Base-by-base conservation (phyloP, 1,140 invertebrate species). In the Drosophila sturtevanti region DNA sequence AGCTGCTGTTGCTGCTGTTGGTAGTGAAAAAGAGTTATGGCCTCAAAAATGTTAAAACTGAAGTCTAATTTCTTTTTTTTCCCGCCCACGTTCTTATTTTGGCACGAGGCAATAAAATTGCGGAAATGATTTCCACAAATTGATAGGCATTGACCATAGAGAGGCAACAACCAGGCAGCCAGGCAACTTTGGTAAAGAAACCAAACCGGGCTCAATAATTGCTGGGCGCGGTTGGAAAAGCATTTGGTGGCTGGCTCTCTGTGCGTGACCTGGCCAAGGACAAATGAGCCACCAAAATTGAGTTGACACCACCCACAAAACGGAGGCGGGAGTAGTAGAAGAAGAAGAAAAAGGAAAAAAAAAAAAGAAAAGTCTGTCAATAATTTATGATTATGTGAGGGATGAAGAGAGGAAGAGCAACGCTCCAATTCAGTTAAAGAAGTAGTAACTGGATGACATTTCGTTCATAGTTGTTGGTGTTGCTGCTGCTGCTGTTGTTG, bases 91-190 rank as follows among this genome's bases (percentile, higher is more conserved):
- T 56, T 56, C 54, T 21, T 62, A 24, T 61, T 75, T 54, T 84
- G 81, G 82, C 81, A 85, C 81, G 81, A 87, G 81, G 76, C 84
- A 87, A 84, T 87, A 84, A 89, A 87, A 89, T 84, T 84, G 84
- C 84, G 84, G 84, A 87, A 89, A 89, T 87, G 79, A 82, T 87
- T 89, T 75, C 79, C 77, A 82, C 84, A 89, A 87, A 87, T 89
- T 87, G 84, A 87, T 87, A 79, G 84, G 79, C 77, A 71, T 84
- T 70, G 58, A 58, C 61, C 54, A 56, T 44, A 38, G 16, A 14
- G 16, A 44, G 44, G n/a, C 14, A 41, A 7, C 14, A 16, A 9
- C 16, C 34, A 27, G 65, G 21, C 27, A 71, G 66, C 59, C 58
- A 41, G 37, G 22, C 56, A 16, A n/a, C 56, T 35, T 35, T 38